Evolutionary conservation across 2,797 vertebrate genomes (phyloP).

Genomic region (Liasis olivaceus): DNA sequence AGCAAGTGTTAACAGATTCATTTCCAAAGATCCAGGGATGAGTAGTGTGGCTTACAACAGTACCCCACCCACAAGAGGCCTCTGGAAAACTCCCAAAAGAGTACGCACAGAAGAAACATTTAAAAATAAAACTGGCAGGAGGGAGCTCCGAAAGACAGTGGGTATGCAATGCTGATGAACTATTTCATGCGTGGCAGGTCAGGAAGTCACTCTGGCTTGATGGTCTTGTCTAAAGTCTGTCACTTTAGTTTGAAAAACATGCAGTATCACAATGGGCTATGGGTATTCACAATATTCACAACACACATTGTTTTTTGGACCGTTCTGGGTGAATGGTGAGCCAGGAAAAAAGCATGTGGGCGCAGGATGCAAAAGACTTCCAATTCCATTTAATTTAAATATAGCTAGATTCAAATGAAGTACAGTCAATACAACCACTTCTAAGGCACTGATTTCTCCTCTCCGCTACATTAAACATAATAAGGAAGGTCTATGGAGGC

Average conservation of each 20-base stretch:
- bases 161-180: too few species aligned
- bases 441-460: not conserved
- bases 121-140: too few species aligned
- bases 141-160: too few species aligned
- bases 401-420: not conserved
- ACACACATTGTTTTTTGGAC: not conserved
- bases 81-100: too few species aligned
- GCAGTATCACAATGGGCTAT: not conserved
- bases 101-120: too few species aligned
- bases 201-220: too few species aligned
- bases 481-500: not conserved
- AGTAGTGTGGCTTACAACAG: too few species aligned
- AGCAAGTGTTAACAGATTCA: too few species aligned
- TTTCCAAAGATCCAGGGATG: too few species aligned
- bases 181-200: too few species aligned
- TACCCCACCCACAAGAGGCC: too few species aligned
- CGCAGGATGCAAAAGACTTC: not conserved
- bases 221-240: not conserved
- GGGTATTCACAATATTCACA: not conserved
- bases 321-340: not conserved
- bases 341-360: not conserved
- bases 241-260: not conserved
- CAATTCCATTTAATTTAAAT: not conserved
- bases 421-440: not conserved
- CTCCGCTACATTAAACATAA: not conserved